phyloP scores from a whole-genome alignment of 2,113 vertebrate genomes.

The Calyptommatus sinebrachiatus region DNA sequence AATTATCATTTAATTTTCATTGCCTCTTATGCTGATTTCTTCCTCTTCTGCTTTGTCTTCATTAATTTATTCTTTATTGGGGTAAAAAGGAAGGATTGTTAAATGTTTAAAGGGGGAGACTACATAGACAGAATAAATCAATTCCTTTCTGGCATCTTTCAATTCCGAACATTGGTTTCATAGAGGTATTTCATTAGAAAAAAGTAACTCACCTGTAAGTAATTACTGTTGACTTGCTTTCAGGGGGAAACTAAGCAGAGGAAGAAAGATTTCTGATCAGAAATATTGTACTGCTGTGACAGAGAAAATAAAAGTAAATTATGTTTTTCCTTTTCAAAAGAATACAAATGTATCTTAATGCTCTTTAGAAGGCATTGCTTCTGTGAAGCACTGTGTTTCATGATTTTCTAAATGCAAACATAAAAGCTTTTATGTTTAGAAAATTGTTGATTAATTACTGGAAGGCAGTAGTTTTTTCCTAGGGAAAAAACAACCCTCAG shows the following conservation, averaged over 20 bases:
- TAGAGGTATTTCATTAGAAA: conserved; percentile 61
- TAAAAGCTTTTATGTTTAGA: neutral
- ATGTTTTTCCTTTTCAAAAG: conserved; percentile 35
- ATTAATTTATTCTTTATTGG: conserved; percentile 34
- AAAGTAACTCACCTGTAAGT: conserved; percentile 70
- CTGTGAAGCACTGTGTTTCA: conserved; percentile 26
- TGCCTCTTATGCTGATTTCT: conserved; percentile 6
- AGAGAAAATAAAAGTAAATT: conserved; percentile 45
- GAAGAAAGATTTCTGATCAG: conserved; percentile 61
- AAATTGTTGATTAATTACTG: conserved; percentile 18
- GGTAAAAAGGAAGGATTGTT: neutral
- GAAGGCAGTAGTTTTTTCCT: neutral
- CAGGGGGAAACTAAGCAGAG: conserved; percentile 53
- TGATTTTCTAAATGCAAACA: neutral
- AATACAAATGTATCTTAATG: conserved; percentile 45
- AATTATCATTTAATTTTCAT: conserved; percentile 12
- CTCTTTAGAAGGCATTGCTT: conserved; percentile 32
- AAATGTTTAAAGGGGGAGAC: neutral
- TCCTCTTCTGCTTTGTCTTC: conserved; percentile 40
- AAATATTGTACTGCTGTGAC: conserved; percentile 59
- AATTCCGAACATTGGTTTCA: conserved; percentile 64
- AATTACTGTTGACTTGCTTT: conserved; percentile 65
- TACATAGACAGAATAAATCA: conserved; percentile 57
- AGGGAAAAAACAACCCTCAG: conserved; percentile 9
- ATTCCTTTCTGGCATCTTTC: conserved; percentile 63